Base-by-base conservation (phyloP, 2,888 invertebrate species). In the Willowsia nigromaculata region DNA sequence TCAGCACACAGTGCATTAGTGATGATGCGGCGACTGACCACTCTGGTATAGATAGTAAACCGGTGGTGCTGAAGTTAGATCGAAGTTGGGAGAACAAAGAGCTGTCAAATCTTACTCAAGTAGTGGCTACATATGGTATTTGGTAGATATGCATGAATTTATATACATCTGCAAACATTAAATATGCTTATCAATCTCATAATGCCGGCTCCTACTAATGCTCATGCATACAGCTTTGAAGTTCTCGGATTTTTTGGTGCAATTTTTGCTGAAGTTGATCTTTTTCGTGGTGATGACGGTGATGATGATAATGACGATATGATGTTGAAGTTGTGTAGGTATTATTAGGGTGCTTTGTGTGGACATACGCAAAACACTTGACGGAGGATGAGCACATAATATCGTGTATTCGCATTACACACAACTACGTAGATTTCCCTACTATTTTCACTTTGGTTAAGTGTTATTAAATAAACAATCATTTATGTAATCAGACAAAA, bases 381-480 rank as follows among this genome's bases (percentile, higher is more conserved):
- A 43, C 43, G 11, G 59, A 25, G 25, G 22, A 15, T 25, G 59
- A 25, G 4, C 25, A 59, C 27, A 59, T 27, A 22, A 25, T 9
- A 25, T 25, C 25, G 27, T 27, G 2, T 59, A 25, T 59, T 25
- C 25, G 6, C 15, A 50, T 11, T 59, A 4, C 59, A 25, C 22
- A 27, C 11, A 18, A 53, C 27, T 62, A 62, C 33, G 15, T 33
- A 62, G 7, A 30, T 33, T 62, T 30, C 25, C 15, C 33, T 4
- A 33, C 62, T 62, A 3, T 62, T 33, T 62, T 40, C 13, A 15
- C 0, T n/a, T 68, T 56, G 53, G 18, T 65, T 50, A 59, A 59
- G 76, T 85, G 74, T 74, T 85, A 85, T 56, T 74, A 85, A 76
- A 84, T 50, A 71, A 85, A 80, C 56, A 85, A 76, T 76, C 76